Conservation (phyloP, 2,113 vertebrate genomes). For the Taurulus bubalis region DNA sequence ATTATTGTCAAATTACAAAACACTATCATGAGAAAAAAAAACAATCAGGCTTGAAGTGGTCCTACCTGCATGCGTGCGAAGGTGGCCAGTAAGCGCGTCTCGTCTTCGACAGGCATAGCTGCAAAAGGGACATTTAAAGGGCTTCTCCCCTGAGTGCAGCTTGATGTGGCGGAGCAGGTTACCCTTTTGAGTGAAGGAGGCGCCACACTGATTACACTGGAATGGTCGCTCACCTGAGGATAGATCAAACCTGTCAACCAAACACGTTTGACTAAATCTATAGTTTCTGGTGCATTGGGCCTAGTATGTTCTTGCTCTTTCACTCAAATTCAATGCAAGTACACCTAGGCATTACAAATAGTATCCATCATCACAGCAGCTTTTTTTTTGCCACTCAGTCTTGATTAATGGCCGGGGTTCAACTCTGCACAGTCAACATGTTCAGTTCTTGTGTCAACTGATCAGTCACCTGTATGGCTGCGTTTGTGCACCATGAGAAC, state of each 20-base stretch:
- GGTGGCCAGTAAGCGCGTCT: constrained; percentile 94
- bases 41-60: constrained; percentile 22
- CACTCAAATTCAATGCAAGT: neutral
- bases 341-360: neutral
- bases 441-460: neutral
- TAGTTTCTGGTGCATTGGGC: neutral
- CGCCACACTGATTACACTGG: constrained; percentile 98
- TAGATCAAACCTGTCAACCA: constrained; percentile 44
- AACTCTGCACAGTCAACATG: neutral
- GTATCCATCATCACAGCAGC: neutral
- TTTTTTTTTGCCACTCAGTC: neutral
- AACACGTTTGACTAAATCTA: neutral
- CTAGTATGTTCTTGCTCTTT: neutral
- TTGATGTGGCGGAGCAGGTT: constrained; percentile 98
- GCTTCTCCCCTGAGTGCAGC: constrained; percentile 97
- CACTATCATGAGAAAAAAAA: neutral
- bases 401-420: neutral
- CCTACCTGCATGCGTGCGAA: constrained; percentile 95
- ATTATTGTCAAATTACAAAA: neutral
- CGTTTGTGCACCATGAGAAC: constrained; percentile 99
- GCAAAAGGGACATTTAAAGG: constrained; percentile 98
- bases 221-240: constrained; percentile 93
- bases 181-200: constrained; percentile 98
- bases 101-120: constrained; percentile 95
- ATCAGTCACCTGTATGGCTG: constrained; percentile 93